phyloP scores from a whole-genome alignment of 2,797 vertebrate genomes.

The Halcyon badia region DNA sequence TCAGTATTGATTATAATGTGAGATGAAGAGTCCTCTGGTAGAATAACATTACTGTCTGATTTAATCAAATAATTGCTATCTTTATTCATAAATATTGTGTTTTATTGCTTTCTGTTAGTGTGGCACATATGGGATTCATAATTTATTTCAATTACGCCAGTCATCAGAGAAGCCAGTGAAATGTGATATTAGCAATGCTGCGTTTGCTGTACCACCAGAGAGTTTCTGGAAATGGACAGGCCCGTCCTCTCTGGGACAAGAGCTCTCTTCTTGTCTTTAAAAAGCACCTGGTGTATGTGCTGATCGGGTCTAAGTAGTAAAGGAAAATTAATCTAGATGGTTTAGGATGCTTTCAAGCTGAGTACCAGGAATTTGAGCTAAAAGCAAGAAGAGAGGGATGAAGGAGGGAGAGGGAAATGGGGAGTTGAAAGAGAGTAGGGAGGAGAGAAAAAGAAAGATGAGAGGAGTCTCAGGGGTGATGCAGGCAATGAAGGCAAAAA shows the following conservation, averaged over 20 bases:
- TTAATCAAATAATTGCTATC: constrained; percentile 74
- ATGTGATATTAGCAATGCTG: constrained; percentile 5
- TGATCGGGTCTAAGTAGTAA: neutral
- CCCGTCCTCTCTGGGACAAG: neutral
- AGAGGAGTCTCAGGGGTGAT: neutral
- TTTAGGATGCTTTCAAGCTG: neutral
- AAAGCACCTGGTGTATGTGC: neutral
- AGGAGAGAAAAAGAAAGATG: neutral
- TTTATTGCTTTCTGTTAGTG: constrained; percentile 67
- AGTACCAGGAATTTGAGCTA: constrained; percentile 9
- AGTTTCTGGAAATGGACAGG: constrained; percentile 34
- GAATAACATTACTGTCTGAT: constrained; percentile 58
- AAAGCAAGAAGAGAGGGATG: neutral
- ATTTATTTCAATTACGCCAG: constrained; percentile 72
- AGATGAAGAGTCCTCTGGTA: constrained; percentile 55
- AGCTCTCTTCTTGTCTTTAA: neutral
- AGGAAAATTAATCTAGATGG: neutral
- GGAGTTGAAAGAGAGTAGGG: neutral
- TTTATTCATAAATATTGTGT: constrained; percentile 73
- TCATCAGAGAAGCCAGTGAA: constrained; percentile 39
- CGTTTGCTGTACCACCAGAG: neutral
- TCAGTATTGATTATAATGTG: constrained; percentile 54
- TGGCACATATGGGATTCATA: constrained; percentile 62
- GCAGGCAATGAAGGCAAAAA: neutral
- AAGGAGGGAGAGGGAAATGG: constrained; percentile 9